phyloP scores from a whole-genome alignment of 2,797 vertebrate species.

The Sebastiscus tertius region DNA sequence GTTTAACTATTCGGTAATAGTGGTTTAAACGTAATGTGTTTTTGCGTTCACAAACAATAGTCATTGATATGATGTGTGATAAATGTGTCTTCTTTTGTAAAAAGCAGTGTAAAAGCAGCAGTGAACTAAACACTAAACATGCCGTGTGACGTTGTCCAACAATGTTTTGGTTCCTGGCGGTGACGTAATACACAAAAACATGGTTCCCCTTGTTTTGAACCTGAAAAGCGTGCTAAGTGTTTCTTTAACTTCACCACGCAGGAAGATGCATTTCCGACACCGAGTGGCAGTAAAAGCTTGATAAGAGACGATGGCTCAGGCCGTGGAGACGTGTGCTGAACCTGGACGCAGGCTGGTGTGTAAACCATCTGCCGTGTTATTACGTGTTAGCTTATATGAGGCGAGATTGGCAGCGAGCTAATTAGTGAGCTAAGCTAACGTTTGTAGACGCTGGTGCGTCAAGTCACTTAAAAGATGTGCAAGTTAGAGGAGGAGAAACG shows the following conservation, averaged over 20 bases:
- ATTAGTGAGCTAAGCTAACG: conserved; percentile 78
- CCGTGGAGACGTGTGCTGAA: conserved; percentile 90
- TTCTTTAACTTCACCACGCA: conserved; percentile 65
- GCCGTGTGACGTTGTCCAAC: conserved; percentile 84
- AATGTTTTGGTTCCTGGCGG: conserved; percentile 90
- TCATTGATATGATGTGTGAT: not conserved
- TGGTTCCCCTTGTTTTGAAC: conserved; percentile 94
- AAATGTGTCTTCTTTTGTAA: not conserved
- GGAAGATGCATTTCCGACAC: conserved; percentile 65
- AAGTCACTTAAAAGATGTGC: conserved; percentile 28
- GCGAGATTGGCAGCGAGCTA: conserved; percentile 67
- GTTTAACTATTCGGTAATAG: accelerated
- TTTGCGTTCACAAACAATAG: not conserved
- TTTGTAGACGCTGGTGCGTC: conserved; percentile 33
- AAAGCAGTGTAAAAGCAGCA: conserved; percentile 17
- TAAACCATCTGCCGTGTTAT: conserved; percentile 82
- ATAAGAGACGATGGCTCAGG: conserved; percentile 87
- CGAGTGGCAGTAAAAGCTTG: conserved; percentile 79
- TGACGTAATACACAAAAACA: conserved; percentile 92
- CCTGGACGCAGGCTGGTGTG: conserved; percentile 96
- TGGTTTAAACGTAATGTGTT: not conserved
- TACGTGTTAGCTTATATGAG: conserved; percentile 56
- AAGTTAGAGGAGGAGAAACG: conserved; percentile 13
- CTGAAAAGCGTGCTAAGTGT: conserved; percentile 82
- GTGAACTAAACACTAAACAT: conserved; percentile 37